These are phyloP conservation scores for Umimayanthus kanabou DNA, from an alignment of 92 coral and sea anemone species.

Conservation along the genomic window DNA sequence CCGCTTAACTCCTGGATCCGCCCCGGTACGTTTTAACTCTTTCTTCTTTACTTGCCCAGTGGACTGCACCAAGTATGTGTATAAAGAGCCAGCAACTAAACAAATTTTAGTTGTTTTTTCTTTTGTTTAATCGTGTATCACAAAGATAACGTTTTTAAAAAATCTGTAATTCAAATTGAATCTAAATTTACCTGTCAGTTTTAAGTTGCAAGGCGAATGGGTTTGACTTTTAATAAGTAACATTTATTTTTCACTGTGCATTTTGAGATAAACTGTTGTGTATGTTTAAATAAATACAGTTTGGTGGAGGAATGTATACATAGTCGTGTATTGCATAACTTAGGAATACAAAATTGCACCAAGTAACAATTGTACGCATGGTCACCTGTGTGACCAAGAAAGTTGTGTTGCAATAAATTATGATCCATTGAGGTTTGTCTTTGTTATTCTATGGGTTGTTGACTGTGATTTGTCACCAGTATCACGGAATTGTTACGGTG, in stretches of 20 bases:
- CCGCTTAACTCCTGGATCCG: no score
- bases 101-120: no score
- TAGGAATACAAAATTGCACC: background rate
- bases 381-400: background rate
- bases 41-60: no score
- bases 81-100: no score
- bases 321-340: no score
- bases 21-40: no score
- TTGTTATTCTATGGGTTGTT: background rate
- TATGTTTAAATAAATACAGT: background rate
- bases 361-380: background rate
- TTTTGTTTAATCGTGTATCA: background rate
- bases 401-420: background rate
- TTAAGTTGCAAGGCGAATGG: background rate
- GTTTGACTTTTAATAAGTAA: background rate
- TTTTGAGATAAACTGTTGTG: background rate
- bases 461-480: background rate
- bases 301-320: background rate
- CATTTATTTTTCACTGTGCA: no score
- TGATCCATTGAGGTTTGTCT: background rate
- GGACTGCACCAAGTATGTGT: no score
- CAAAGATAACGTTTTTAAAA: background rate
- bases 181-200: background rate
- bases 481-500: no score
- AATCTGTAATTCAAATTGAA: constrained; percentile 12